Evolutionary conservation across 2,797 vertebrate species (phyloP).

Genomic region (Channallabes apus): DNA sequence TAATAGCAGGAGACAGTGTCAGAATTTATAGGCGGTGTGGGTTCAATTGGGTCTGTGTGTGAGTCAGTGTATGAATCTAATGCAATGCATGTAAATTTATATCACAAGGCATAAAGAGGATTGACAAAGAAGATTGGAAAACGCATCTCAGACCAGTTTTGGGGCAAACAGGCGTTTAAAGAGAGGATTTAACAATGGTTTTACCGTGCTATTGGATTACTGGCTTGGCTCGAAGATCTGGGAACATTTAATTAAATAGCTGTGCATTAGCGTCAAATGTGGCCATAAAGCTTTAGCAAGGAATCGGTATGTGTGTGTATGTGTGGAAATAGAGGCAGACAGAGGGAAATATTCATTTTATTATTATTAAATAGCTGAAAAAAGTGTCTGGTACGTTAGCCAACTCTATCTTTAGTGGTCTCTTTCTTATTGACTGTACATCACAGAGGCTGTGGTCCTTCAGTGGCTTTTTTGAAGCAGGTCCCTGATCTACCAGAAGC

Average conservation of each 20-base stretch:
- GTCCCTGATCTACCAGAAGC: background rate
- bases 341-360: background rate
- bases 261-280: slow-evolving; percentile 69
- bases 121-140: slow-evolving; percentile 65
- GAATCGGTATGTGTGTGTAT: slow-evolving; percentile 13
- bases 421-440: background rate
- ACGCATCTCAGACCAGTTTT: slow-evolving; percentile 61
- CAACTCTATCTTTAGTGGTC: background rate
- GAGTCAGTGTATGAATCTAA: slow-evolving; percentile 60
- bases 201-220: slow-evolving; percentile 75
- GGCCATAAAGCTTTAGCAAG: background rate
- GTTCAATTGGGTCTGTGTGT: slow-evolving; percentile 51
- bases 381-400: background rate
- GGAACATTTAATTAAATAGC: slow-evolving; percentile 79
- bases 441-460: background rate
- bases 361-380: background rate
- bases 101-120: slow-evolving; percentile 68
- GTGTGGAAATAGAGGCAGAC: slow-evolving; percentile 2
- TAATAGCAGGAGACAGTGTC: slow-evolving; percentile 62
- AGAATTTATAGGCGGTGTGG: slow-evolving; percentile 61
- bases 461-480: background rate
- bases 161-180: slow-evolving; percentile 46
- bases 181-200: slow-evolving; percentile 68
- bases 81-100: slow-evolving; percentile 72
- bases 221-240: slow-evolving; percentile 75